Conservation (phyloP, 2,797 vertebrate genomes). For the Yasuhikotakia modesta region DNA sequence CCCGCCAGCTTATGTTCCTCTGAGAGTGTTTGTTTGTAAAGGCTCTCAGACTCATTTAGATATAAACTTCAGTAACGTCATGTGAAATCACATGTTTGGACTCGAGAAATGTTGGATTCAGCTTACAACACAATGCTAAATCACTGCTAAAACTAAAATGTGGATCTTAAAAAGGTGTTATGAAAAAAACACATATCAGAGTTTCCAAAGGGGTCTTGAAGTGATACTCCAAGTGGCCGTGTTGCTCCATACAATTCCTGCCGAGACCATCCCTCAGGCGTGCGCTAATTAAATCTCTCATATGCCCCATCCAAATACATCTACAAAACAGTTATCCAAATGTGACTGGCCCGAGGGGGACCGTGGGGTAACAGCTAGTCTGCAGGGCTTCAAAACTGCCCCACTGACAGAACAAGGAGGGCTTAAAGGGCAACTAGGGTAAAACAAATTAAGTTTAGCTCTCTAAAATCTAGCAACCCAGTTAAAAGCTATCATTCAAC, state of each 20-base stretch:
- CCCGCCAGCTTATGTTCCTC: conserved; percentile 22
- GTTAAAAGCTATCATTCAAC: neutral
- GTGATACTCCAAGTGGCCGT: conserved; percentile 6
- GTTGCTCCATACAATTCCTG: neutral
- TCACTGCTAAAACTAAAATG: neutral
- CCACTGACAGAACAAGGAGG: neutral
- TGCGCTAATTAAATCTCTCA: conserved; percentile 76
- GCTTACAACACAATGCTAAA: neutral
- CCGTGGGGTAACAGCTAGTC: conserved; percentile 52
- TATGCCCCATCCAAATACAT: conserved; percentile 71
- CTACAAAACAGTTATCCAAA: conserved; percentile 68
- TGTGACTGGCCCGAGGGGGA: conserved; percentile 65
- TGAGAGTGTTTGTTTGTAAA: conserved; percentile 26
- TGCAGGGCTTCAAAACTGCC: conserved; percentile 17
- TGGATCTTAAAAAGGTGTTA: neutral
- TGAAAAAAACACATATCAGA: conserved; percentile 16
- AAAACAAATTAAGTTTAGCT: neutral
- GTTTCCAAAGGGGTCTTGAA: conserved; percentile 10
- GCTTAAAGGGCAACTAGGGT: neutral
- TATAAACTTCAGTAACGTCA: conserved; percentile 6
- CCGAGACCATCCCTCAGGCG: conserved; percentile 65
- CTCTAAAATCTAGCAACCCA: neutral
- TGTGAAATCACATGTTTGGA: conserved; percentile 10
- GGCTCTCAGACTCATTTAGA: conserved; percentile 16
- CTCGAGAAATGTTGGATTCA: neutral